phyloP scores from a whole-genome alignment of 2,888 invertebrate genomes.

The Perizoma affinitatum region DNA sequence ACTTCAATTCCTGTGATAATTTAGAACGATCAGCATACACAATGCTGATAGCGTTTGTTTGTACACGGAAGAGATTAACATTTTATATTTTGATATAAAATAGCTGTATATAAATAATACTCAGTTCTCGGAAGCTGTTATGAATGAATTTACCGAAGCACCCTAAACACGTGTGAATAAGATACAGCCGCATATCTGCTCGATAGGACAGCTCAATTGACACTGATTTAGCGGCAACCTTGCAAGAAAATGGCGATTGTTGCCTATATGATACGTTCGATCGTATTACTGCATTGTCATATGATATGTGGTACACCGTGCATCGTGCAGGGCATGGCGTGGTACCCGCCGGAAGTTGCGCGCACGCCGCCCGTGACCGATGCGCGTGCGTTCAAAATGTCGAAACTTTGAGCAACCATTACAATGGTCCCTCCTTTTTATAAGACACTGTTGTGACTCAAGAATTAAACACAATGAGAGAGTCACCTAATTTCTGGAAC shows the following conservation, averaged over 20 bases:
- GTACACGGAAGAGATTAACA: no score
- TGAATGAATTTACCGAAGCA: conserved; percentile 48
- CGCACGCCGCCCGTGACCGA: conserved; percentile 77
- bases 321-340: conserved; percentile 57
- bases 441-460: conserved; percentile 25
- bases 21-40: no score
- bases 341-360: conserved; percentile 80
- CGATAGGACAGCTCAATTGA: conserved; percentile 54
- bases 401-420: conserved; percentile 24
- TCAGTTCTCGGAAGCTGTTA: conserved; percentile 13
- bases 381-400: conserved; percentile 43
- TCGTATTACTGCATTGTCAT: conserved; percentile 53
- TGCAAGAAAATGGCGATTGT: conserved; percentile 58
- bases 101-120: no score
- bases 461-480: conserved; percentile 8
- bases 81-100: no score
- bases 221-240: conserved; percentile 66
- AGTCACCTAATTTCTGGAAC: conserved; percentile 28
- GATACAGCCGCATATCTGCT: conserved; percentile 52
- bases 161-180: conserved; percentile 45
- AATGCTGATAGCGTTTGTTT: no score
- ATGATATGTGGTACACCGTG: conserved; percentile 46
- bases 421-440: conserved; percentile 5
- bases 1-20: no score
- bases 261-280: conserved; percentile 47